Evolutionary conservation across 2,113 vertebrate species (phyloP), one percentile per base, ranked within the genome.

Genomic region (Rynchops niger): DNA sequence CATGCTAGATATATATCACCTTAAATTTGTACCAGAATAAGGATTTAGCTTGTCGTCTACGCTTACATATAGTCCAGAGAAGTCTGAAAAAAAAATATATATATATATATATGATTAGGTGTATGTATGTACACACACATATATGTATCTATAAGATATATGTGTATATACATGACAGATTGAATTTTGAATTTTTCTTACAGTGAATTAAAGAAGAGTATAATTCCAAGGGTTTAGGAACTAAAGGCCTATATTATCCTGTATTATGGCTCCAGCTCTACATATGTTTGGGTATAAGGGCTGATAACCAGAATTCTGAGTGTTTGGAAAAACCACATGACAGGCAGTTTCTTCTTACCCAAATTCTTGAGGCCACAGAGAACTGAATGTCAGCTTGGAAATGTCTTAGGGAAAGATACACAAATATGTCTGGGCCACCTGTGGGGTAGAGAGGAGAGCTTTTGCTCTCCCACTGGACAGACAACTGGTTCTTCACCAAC

Each of bases 361-460:
- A 32, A 47, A 78, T 70, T 58, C 9, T 65, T 0, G 0, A 69
- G 62, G n/a, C 26, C 27, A 43, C 12, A 14, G 5, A 30, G 47
- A 78, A 72, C 12, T 76, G 61, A 52, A 5, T 30, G 8, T 59
- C 23, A 63, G 11, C 5, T 40, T 32, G 27, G 32, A 78, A 94
- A 87, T 53, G 8, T 29, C 38, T 74, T 32, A 9, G 21, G 12
- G 22, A 58, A 90, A 56, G 70, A 45, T 32, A 20, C 7, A 58
- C 20, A 78, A 27, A 38, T 72, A 81, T 29, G 12, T 82, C 53
- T 76, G 36, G 22, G 12, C 17, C 42, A 32, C 47, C 40, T 63
- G 6, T 8, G 9, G 29, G 9, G 40, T 32, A 45, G 34, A 63
- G 19, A 56, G 40, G 27, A 86, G 40, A 87, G 22, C 11, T 77